Percentiles rank a stretch among this genome's conserved stretches.
These are phyloP conservation scores for Stenoptilia bipunctidactyla DNA, from an alignment of 2,888 invertebrate genomes.

Conservation along the genomic window DNA sequence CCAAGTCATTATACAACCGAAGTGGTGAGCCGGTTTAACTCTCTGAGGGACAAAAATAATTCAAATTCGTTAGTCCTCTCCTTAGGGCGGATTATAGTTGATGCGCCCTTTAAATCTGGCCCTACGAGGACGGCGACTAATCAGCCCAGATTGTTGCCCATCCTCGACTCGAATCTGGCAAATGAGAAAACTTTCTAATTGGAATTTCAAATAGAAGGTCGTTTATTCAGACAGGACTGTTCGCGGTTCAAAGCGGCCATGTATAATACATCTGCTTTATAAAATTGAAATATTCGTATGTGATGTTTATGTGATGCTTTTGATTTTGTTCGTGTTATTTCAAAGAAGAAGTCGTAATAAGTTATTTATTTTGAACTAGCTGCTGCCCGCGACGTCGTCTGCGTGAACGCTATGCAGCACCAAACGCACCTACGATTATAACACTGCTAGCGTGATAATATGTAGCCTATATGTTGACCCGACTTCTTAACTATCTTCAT, in stretches of 20 bases:
- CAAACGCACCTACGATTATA: too few relatives aligned
- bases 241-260: slow-evolving; percentile 19
- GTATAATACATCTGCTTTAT: too few relatives aligned
- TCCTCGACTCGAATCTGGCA: slow-evolving; percentile 65
- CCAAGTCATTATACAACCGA: not conserved
- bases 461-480: too few relatives aligned
- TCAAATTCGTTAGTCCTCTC: slow-evolving; percentile 31
- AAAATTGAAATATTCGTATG: too few relatives aligned
- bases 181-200: slow-evolving; percentile 71
- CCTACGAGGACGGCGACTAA: slow-evolving; percentile 54
- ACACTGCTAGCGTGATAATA: too few relatives aligned
- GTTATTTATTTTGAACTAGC: too few relatives aligned
- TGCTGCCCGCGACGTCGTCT: too few relatives aligned
- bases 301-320: too few relatives aligned
- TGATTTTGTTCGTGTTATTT: too few relatives aligned
- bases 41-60: slow-evolving; percentile 30
- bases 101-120: slow-evolving; percentile 57
- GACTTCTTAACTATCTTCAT: too few relatives aligned
- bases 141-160: slow-evolving; percentile 66
- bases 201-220: slow-evolving; percentile 67
- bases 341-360: too few relatives aligned
- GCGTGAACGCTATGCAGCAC: too few relatives aligned
- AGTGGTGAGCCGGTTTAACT: not conserved
- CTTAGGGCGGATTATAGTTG: slow-evolving; percentile 53
- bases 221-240: slow-evolving; percentile 37